phyloP scores from a whole-genome alignment of 2,797 vertebrate genomes.

The Neosilurus mollespiculum region DNA sequence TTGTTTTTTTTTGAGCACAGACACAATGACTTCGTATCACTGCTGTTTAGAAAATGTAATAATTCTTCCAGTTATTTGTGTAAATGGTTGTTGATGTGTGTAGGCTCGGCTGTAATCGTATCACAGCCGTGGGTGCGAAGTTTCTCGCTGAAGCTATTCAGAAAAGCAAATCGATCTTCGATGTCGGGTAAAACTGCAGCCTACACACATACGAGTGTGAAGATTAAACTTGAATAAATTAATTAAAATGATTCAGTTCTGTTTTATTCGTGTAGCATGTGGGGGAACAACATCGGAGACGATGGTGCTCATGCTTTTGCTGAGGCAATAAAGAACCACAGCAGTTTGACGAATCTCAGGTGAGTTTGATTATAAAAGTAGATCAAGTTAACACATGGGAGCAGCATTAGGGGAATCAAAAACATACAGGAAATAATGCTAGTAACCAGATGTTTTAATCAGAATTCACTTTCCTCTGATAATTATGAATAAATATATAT shows the following conservation, averaged over 20 bases:
- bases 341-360: slow-evolving; percentile 84
- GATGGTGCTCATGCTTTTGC: slow-evolving; percentile 89
- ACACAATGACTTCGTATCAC: not conserved
- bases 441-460: not conserved
- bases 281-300: slow-evolving; percentile 90
- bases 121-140: slow-evolving; percentile 82
- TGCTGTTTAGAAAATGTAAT: not conserved
- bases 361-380: slow-evolving; percentile 55
- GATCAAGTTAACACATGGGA: not conserved
- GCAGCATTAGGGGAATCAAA: too few relatives aligned
- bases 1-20: not conserved
- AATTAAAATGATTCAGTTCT: not conserved
- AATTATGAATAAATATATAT: not conserved
- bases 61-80: not conserved
- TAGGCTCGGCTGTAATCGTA: slow-evolving; percentile 88
- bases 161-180: slow-evolving; percentile 84
- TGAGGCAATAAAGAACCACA: slow-evolving; percentile 83
- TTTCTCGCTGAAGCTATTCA: slow-evolving; percentile 81
- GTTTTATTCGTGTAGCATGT: slow-evolving; percentile 75
- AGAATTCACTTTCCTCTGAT: not conserved
- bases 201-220: not conserved
- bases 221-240: not conserved
- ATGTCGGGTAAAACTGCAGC: slow-evolving; percentile 81
- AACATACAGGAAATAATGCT: not conserved
- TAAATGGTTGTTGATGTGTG: slow-evolving; percentile 4